These are phyloP conservation scores for Lepidocyrtinus sp. DNA, from an alignment of 2,888 invertebrate genomes.

Conservation along the genomic window DNA sequence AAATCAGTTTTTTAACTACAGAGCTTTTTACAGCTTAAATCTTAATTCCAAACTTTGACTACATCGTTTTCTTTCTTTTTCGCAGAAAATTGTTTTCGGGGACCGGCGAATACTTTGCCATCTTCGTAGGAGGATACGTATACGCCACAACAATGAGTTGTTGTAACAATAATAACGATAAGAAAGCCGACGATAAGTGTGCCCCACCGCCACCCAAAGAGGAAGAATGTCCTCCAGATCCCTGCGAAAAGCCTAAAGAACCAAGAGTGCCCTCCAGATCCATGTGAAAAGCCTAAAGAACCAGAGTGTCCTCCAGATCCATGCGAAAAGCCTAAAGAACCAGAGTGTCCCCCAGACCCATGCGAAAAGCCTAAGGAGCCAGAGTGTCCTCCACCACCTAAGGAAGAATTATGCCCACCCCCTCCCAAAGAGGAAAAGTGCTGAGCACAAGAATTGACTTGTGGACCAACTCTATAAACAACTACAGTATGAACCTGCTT, in stretches of 20 bases:
- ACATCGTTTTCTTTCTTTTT: too few relatives aligned
- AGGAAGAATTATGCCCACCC: too few relatives aligned
- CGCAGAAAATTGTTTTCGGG: neutral
- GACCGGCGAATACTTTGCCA: neutral
- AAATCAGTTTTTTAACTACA: too few relatives aligned
- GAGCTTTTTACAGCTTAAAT: too few relatives aligned
- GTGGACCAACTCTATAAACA: neutral
- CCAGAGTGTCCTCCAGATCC: constrained; percentile 12
- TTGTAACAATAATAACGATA: constrained; percentile 23
- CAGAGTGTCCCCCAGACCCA: constrained; percentile 13
- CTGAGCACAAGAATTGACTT: neutral
- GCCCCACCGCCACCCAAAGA: constrained; percentile 10
- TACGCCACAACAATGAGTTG: constrained; percentile 37
- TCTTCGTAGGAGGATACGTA: constrained; percentile 12
- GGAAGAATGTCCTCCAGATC: neutral
- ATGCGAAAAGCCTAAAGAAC: constrained; percentile 5
- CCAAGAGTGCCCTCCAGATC: constrained; percentile 1
- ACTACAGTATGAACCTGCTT: constrained; percentile 22
- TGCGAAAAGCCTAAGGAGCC: constrained; percentile 5
- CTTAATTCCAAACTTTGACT: too few relatives aligned
- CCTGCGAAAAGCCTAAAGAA: constrained; percentile 1
- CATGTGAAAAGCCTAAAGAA: neutral
- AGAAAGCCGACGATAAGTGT: constrained; percentile 20
- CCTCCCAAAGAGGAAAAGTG: neutral
- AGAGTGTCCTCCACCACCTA: too few relatives aligned